These are phyloP conservation scores for Drosophila willistoni DNA, from an alignment of 1,140 invertebrate species.

Conservation along the genomic window DNA sequence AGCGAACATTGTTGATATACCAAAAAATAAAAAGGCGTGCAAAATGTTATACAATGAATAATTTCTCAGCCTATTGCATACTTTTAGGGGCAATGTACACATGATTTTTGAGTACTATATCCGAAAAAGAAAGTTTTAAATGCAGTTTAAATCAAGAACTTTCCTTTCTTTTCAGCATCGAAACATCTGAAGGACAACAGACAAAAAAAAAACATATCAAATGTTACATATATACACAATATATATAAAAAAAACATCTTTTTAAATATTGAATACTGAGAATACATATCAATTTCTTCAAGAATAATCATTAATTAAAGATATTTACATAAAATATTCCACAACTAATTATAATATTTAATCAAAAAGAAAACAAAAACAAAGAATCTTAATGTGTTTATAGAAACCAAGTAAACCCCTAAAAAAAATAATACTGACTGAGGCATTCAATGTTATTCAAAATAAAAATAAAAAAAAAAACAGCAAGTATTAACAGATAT, in stretches of 20 bases:
- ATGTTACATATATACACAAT: slow-evolving; percentile 28
- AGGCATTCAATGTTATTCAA: slow-evolving; percentile 76
- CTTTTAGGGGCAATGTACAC: too few relatives aligned
- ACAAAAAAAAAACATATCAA: slow-evolving; percentile 26
- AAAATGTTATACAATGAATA: too few relatives aligned
- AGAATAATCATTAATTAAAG: slow-evolving; percentile 36
- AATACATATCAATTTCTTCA: slow-evolving; percentile 60
- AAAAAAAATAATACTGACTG: slow-evolving; percentile 64
- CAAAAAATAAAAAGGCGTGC: too few relatives aligned
- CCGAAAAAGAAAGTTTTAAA: too few relatives aligned
- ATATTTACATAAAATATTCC: slow-evolving; percentile 35
- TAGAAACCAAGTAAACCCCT: slow-evolving; percentile 41
- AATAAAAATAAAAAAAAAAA: slow-evolving; percentile 35
- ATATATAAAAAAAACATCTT: slow-evolving; percentile 51
- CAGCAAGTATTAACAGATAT: slow-evolving; percentile 37
- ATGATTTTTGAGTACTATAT: too few relatives aligned
- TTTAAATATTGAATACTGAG: slow-evolving; percentile 44
- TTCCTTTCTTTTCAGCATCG: slow-evolving; percentile 34
- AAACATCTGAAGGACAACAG: slow-evolving; percentile 30
- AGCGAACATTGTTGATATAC: too few relatives aligned
- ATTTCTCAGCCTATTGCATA: too few relatives aligned
- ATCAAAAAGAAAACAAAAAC: slow-evolving; percentile 21
- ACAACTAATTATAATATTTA: slow-evolving; percentile 30
- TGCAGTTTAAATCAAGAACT: neutral
- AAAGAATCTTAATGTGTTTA: slow-evolving; percentile 51